Evolutionary conservation across 2,113 vertebrate genomes (phyloP).

Genomic region (Oryzias melastigma): DNA sequence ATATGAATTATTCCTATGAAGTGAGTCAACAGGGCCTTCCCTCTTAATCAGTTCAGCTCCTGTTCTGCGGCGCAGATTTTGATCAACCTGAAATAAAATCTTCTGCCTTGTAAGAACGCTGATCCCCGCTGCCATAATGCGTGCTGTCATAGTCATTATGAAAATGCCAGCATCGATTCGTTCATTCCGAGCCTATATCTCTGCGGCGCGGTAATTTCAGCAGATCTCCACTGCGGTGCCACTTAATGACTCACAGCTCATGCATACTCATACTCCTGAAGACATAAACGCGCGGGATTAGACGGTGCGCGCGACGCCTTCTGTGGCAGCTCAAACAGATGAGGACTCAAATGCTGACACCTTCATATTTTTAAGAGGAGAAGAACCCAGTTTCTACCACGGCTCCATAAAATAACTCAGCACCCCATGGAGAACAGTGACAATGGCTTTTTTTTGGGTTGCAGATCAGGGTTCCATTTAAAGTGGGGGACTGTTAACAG

Average conservation of each 20-base stretch:
- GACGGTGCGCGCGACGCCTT: constrained; percentile 40
- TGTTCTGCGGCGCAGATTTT: constrained; percentile 21
- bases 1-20: constrained; percentile 23
- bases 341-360: constrained; percentile 39
- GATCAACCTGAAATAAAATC: constrained; percentile 52
- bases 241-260: constrained; percentile 58
- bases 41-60: constrained; percentile 15
- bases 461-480: constrained; percentile 22
- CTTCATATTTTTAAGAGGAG: constrained; percentile 9
- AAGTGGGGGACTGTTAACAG: constrained; percentile 25
- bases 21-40: not conserved
- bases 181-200: constrained; percentile 29
- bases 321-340: constrained; percentile 48
- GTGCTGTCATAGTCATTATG: constrained; percentile 59
- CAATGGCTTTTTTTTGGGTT: constrained; percentile 18
- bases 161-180: constrained; percentile 60
- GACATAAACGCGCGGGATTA: constrained; percentile 43
- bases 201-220: constrained; percentile 26
- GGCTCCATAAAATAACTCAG: constrained; percentile 30
- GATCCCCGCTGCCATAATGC: constrained; percentile 49
- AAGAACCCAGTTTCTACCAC: constrained; percentile 20
- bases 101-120: constrained; percentile 21
- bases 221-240: constrained; percentile 37
- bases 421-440: constrained; percentile 39
- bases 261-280: constrained; percentile 37